Evolutionary conservation across 2,113 vertebrate genomes (phyloP).

Genomic region (Miniopterus natalensis): DNA sequence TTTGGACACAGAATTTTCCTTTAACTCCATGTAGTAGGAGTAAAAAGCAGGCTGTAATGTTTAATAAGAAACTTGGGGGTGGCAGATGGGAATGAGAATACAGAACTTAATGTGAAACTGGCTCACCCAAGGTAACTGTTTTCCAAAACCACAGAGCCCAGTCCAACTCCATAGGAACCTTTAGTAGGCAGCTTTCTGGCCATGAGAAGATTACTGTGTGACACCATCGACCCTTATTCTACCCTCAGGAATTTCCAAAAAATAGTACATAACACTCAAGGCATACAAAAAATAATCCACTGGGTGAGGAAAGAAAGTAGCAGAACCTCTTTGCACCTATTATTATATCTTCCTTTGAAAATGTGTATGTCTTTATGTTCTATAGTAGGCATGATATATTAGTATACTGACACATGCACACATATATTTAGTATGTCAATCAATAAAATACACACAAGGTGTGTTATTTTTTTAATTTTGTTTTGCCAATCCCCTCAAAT

Average conservation of each 20-base stretch:
- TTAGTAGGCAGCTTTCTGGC: background rate
- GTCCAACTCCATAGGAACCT: background rate
- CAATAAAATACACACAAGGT: background rate
- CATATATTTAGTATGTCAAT: background rate
- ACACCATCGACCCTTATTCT: background rate
- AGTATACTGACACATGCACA: background rate
- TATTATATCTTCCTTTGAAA: background rate
- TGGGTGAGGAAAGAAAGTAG: background rate
- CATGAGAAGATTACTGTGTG: background rate
- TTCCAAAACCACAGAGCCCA: background rate
- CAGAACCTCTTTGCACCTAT: background rate
- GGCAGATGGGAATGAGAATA: background rate
- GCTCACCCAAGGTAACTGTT: background rate
- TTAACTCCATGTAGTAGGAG: background rate
- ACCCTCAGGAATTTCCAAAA: background rate
- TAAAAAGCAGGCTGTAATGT: background rate
- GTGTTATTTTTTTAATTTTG: background rate
- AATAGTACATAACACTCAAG: background rate
- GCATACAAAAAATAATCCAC: background rate
- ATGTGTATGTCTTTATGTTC: background rate
- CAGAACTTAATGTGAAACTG: background rate
- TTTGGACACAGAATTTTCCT: background rate
- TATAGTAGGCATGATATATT: background rate
- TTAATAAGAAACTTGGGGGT: background rate
- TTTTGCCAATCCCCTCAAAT: background rate